Evolutionary conservation across 2,797 vertebrate species (phyloP), one percentile per base, ranked within the genome.

Genomic region (Urocyon cinereoargenteus): DNA sequence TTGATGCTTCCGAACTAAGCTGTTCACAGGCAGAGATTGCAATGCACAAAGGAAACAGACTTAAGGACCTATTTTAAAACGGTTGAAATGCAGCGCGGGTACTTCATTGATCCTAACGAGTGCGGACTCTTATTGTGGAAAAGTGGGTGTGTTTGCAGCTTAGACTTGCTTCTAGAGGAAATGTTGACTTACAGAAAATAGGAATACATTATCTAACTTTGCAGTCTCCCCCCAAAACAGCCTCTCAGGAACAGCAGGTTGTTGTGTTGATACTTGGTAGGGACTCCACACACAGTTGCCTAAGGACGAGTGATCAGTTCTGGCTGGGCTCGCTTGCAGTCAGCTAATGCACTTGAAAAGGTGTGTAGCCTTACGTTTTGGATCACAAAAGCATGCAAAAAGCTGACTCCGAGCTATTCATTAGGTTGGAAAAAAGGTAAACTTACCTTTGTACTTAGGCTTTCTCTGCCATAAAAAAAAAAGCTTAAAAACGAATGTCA

Each of bases 381-480:
- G 22, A 97, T 97, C 98, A 97, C 97, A 97, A 98, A 98, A 97
- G 86, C 93, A 34, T 12, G 73, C 28, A 91, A 53, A 87, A 92
- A 96, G 22, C n/a, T 96, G 94, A 88, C 94, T 0, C 88, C 72
- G 91, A 73, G 53, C n/a, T 94, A 81, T 95, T 96, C 49, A 45
- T 62, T 87, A 89, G 26, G 4, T 84, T 81, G 75, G 24, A 40
- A 84, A 83, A 95, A 89, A 57, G 51, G 31, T 73, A 94, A 84
- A 89, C 31, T 72, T 31, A 21, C 93, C 75, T 90, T 96, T 84
- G 40, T 92, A 14, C 61, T 95, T 95, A 62, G 49, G 89, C 12
- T 85, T 51, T 93, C 45, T 94, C 34, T 96, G 53, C 75, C 18
- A 85, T 75, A 26, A 77, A n/a, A 87, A 85, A 83, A 64, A 2